A percentile compares a stretch with the other conserved stretches of the same genome.
phyloP scores from a whole-genome alignment of 2,113 vertebrate genomes.

The Sisor rabdophorus region DNA sequence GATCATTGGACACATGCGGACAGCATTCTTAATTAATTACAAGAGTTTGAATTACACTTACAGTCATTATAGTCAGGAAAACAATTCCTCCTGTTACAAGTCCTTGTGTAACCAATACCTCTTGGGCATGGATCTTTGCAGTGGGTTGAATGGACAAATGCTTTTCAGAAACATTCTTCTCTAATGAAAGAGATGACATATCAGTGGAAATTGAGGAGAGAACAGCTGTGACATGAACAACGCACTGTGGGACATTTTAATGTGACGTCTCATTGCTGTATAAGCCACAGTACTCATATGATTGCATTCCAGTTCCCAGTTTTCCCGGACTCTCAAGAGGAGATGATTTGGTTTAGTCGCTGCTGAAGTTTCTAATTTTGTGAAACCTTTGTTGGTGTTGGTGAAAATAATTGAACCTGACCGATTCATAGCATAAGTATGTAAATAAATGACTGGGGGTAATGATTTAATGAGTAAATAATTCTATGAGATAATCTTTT shows the following conservation, averaged over 20 bases:
- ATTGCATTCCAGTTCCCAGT: conserved; percentile 35
- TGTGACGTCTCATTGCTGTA: conserved; percentile 79
- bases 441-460: conserved; percentile 21
- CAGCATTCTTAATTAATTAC: conserved; percentile 96
- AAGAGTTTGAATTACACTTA: conserved; percentile 91
- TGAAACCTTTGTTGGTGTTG: conserved; percentile 57
- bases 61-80: conserved; percentile 85
- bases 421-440: conserved; percentile 7
- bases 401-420: conserved; percentile 58
- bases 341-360: conserved; percentile 72
- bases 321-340: conserved; percentile 70
- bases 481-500: conserved; percentile 52
- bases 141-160: conserved; percentile 80
- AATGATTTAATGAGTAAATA: conserved; percentile 10
- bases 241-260: conserved; percentile 78
- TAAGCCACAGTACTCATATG: conserved; percentile 69
- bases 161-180: conserved; percentile 79
- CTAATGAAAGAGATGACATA: conserved; percentile 74
- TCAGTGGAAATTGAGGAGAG: conserved; percentile 42
- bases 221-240: conserved; percentile 51
- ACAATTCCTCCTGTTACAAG: conserved; percentile 82
- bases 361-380: conserved; percentile 75
- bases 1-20: conserved; percentile 85
- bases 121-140: conserved; percentile 84
- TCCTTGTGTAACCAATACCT: conserved; percentile 84